These are phyloP conservation scores for Pomatorhinus ruficollis DNA, from an alignment of 2,113 vertebrate genomes.

Conservation along the genomic window DNA sequence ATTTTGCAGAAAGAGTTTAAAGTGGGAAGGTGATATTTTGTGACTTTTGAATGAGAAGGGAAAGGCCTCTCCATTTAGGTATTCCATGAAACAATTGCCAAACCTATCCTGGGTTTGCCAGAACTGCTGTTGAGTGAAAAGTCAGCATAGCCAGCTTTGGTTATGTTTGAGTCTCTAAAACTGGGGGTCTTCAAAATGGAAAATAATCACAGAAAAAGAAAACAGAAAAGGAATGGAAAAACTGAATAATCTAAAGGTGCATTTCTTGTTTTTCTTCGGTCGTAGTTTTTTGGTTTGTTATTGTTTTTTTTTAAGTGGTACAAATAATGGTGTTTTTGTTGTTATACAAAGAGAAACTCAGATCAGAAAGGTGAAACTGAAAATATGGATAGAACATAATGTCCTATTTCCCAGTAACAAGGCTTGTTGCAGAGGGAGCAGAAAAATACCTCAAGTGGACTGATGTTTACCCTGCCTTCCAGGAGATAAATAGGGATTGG, in stretches of 20 bases:
- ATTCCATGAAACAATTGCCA: background rate
- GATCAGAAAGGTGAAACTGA: background rate
- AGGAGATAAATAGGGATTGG: background rate
- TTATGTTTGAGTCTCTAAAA: background rate
- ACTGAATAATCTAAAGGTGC: background rate
- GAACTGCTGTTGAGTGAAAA: background rate
- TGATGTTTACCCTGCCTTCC: background rate
- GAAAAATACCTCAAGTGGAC: background rate
- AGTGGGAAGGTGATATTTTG: slow-evolving; percentile 27
- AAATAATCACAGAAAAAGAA: background rate
- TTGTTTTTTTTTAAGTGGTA: background rate
- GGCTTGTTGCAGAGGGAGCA: background rate
- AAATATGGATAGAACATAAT: background rate
- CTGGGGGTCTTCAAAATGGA: background rate
- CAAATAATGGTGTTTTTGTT: background rate
- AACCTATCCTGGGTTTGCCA: background rate
- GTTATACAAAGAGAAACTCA: background rate
- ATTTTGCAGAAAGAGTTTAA: background rate
- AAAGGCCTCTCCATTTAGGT: background rate
- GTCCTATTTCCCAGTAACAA: background rate
- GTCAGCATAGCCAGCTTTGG: background rate
- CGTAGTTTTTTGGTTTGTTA: rapidly evolving
- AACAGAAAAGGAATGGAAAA: background rate
- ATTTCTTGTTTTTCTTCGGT: background rate
- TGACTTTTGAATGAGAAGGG: background rate